Evolutionary conservation across 2,797 vertebrate species (phyloP).

Genomic region (Thripadectes ignobilis): DNA sequence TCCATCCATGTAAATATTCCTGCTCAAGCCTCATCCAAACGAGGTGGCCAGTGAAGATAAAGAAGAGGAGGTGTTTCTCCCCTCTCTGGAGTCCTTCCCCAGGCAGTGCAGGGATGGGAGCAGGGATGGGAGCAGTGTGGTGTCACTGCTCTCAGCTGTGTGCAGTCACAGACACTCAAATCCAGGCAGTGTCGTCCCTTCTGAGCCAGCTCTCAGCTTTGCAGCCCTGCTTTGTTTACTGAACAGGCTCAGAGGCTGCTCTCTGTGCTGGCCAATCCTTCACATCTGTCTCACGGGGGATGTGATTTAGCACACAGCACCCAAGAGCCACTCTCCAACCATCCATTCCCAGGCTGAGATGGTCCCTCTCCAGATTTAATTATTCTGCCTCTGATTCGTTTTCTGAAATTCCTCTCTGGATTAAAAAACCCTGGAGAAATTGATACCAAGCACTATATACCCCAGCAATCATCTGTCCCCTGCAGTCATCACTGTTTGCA

Average conservation of each 20-base stretch:
- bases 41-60: neutral
- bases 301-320: neutral
- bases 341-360: neutral
- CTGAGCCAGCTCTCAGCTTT: neutral
- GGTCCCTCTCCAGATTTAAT: neutral
- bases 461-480: neutral
- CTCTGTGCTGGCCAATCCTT: slow-evolving; percentile 54
- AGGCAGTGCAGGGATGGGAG: neutral
- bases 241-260: slow-evolving; percentile 7
- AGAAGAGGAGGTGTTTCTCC: neutral
- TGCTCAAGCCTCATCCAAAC: neutral
- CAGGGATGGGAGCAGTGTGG: neutral
- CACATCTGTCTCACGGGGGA: neutral
- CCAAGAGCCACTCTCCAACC: neutral
- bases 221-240: slow-evolving; percentile 4
- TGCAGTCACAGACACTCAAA: neutral
- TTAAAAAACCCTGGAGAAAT: neutral
- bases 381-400: neutral
- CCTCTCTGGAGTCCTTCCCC: neutral
- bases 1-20: neutral
- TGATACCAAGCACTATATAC: neutral
- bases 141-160: neutral
- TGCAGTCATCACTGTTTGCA: neutral
- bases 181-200: neutral
- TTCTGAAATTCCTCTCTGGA: neutral